Conservation (phyloP, 2,888 invertebrate species). For the Octonoba sinensis region DNA sequence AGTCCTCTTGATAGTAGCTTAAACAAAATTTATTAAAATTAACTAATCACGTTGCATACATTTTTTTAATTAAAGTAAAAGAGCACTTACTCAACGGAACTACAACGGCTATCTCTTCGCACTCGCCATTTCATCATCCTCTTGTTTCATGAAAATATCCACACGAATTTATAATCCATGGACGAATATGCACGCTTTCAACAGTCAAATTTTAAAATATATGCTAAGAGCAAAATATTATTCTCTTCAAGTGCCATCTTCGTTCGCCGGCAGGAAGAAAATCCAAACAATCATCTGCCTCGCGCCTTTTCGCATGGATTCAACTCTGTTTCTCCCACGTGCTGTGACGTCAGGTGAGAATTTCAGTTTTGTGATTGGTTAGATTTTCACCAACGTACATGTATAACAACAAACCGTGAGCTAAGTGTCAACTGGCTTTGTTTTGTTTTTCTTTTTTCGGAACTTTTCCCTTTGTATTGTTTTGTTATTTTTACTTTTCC, state of each 20-base stretch:
- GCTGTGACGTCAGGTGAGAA: conserved; percentile 39
- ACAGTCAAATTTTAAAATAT: too few relatives aligned
- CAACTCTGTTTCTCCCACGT: conserved; percentile 58
- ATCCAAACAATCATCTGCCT: conserved; percentile 40
- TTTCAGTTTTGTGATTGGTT: conserved; percentile 25
- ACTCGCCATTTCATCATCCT: conserved; percentile 64
- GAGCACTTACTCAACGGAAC: conserved; percentile 44
- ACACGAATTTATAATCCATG: too few relatives aligned
- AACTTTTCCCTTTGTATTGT: not conserved
- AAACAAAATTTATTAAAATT: too few relatives aligned
- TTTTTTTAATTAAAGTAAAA: not conserved
- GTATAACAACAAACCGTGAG: conserved; percentile 49
- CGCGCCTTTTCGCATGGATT: conserved; percentile 46
- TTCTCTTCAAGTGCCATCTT: too few relatives aligned
- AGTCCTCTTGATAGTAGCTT: too few relatives aligned
- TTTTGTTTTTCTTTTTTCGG: conserved; percentile 21
- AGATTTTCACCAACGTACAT: conserved; percentile 6
- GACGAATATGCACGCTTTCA: too few relatives aligned
- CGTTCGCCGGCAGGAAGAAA: not conserved
- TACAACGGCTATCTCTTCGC: conserved; percentile 31
- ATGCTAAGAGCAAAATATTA: too few relatives aligned
- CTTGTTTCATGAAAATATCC: conserved; percentile 14
- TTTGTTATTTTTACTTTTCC: not conserved
- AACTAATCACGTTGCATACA: too few relatives aligned
- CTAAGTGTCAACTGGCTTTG: not conserved